Percentiles rank a stretch among this genome's conserved stretches.
Evolutionary conservation across 2,888 invertebrate genomes (phyloP).

Genomic region (Ichneumoninae sp.): DNA sequence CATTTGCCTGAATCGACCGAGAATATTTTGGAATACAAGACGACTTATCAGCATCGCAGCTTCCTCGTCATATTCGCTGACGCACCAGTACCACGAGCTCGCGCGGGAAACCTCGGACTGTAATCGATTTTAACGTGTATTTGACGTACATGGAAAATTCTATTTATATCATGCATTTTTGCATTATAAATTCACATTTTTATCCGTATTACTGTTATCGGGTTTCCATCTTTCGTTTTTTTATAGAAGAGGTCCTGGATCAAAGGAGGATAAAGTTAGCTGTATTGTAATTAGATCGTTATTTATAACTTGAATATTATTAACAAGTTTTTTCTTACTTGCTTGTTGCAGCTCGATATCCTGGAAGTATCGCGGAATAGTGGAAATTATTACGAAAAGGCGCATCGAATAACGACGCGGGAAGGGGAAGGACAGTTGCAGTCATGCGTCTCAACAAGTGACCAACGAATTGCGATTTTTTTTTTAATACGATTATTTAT

Average conservation of each 20-base stretch:
- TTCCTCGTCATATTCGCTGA: not conserved
- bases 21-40: not conserved
- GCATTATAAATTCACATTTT: not conserved
- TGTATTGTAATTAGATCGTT: not conserved
- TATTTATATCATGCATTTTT: not conserved
- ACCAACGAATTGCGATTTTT: conserved; percentile 34
- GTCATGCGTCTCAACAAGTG: conserved; percentile 56
- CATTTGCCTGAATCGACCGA: not conserved
- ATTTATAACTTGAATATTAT: not conserved
- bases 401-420: conserved; percentile 1
- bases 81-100: not conserved
- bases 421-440: conserved; percentile 27
- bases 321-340: not conserved
- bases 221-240: not conserved
- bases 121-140: not conserved
- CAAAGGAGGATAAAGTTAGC: not conserved
- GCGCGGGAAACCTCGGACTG: not conserved
- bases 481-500: conserved; percentile 14
- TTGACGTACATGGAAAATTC: not conserved
- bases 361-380: not conserved
- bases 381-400: not conserved
- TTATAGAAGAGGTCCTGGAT: not conserved
- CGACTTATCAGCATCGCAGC: not conserved
- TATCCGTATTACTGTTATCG: not conserved
- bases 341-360: conserved; percentile 39